Base-by-base conservation (phyloP, 2,888 invertebrate species). In the Volucella inflata region DNA sequence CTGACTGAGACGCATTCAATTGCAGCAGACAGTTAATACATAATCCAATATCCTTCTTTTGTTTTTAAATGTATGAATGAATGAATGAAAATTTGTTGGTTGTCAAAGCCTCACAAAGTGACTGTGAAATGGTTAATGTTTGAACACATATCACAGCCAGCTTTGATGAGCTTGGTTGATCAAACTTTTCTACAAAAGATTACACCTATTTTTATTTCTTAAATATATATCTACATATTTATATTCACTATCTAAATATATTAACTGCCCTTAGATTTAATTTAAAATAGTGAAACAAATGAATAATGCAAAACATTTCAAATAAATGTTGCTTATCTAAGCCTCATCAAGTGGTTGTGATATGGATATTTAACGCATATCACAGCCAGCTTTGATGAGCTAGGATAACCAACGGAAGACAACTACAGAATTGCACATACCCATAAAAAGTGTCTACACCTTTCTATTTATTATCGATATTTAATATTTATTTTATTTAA, bases 311-410 rank as follows among this genome's bases (percentile, higher is more conserved):
- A 16, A 46, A 40, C 48, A 67, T 59, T n/a, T 50, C 53, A 59
- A 83, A 87, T 80, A 90, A 88, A 91, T 91, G 91, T 91, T 91
- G 91, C 91, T 91, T 91, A 91, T 91, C 91, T 91, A 91, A 91
- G 91, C 90, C 94, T 95, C 95, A 94, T 97, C 96, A 95, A 95
- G 95, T 96, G 97, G 96, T 94, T 96, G 97, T 96, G 97, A 95
- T 94, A 95, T 96, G 92, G 91, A 91, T 92, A 92, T 89, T 90
- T 89, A 91, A 91, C 93, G 93, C 97, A 97, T 98, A 98, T 98
- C 98, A 98, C 98, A 98, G 97, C 97, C 97, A 97, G 98, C 98
- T 97, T 97, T 97, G 97, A 97, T 96, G 95, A 96, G 96, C 95
- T 95, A 93, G 94, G 91, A 92, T 90, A 91, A 91, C 90, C 91